A percentile compares a stretch with the other conserved stretches of the same genome.
These are phyloP conservation scores for Engystomops pustulosus DNA, from an alignment of 2,113 vertebrate genomes.

Conservation along the genomic window DNA sequence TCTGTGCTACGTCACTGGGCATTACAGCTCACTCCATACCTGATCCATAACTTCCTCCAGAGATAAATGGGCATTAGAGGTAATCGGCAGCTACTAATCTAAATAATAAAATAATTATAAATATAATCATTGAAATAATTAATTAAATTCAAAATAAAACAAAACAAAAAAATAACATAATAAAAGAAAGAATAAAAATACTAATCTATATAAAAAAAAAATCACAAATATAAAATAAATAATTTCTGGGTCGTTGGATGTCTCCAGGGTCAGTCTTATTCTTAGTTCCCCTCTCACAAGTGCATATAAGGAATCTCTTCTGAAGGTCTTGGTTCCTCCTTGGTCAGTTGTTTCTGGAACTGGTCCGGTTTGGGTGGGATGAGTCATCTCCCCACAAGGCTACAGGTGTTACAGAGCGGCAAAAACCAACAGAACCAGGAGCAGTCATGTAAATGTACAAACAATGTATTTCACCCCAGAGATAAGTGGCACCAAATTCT, in stretches of 20 bases:
- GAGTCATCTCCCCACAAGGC: background rate
- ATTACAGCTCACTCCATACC: background rate
- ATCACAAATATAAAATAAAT: no score
- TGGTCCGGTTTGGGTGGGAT: background rate
- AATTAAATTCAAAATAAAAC: no score
- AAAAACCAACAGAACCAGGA: no score
- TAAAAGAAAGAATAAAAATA: no score
- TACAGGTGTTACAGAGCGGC: background rate
- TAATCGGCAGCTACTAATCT: background rate
- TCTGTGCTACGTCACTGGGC: background rate
- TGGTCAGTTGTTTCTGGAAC: background rate
- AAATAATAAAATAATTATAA: no score
- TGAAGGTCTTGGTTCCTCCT: background rate
- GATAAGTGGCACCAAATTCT: background rate
- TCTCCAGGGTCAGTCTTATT: background rate
- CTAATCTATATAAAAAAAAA: no score
- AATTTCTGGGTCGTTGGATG: no score
- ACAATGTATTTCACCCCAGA: background rate
- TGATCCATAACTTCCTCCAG: background rate
- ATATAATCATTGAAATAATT: no score
- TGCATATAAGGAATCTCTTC: background rate
- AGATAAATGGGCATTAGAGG: background rate
- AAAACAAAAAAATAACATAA: no score
- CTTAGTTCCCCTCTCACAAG: background rate
- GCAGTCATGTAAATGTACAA: background rate